Base-by-base conservation (phyloP, 2,888 invertebrate species). In the Aethes cnicana region DNA sequence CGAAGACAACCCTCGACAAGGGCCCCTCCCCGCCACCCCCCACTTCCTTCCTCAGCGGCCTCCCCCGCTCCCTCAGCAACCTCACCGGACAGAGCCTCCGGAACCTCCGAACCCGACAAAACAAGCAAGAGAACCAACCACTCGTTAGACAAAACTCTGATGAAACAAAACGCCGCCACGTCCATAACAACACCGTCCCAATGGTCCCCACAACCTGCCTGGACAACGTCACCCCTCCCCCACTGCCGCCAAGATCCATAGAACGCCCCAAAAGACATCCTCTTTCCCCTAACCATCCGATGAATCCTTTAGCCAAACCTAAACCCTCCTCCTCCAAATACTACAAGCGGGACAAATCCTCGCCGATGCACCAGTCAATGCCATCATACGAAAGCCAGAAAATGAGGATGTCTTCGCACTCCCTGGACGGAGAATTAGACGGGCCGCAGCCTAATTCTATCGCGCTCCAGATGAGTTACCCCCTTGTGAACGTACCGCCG, bases 391-490 rank as follows among this genome's bases (percentile, higher is more conserved):
- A 68, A 8, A 80, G 71, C 16, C 66, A 59, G 57, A 68, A 72
- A 57, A 69, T 84, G 60, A 55, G 81, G 12, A 59, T 77, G 53
- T 85, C 86, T n/a, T 81, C 85, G 7, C 81, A 81, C 9, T 88
- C 88, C 7, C 42, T 88, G 62, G 88, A 87, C 33, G 83, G 81
- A 0, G 84, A 81, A 46, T 48, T 82, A 63, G 88, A 86, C 0
- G 86, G 83, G 0, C 85, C 87, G 9, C 82, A 81, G 61, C 90
- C 90, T 1, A 92, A 93, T 79, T 92, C 93, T 53, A 92, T 92
- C 63, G 92, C 91, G 69, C 76, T 92, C 85, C 91, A 92, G 81
- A 91, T 92, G 92, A 91, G 88, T 64, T 92, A 92, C 60, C 92
- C 92, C 56, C 81, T 92, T 59, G 92, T 92, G 61, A 91, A 92